phyloP scores from a whole-genome alignment of 2,113 vertebrate genomes.

The Eleginops maclovinus region DNA sequence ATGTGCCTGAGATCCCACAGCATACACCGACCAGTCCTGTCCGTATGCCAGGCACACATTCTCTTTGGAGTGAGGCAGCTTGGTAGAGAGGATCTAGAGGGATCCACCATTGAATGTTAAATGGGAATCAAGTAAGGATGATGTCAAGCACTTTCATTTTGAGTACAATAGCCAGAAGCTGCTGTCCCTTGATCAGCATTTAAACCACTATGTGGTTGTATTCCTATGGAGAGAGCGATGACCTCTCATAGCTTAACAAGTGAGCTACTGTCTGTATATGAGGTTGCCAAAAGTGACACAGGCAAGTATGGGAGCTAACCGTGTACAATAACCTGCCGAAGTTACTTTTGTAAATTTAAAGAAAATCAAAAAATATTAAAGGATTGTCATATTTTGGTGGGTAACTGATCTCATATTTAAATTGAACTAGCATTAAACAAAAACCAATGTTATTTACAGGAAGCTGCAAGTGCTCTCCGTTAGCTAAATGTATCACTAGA shows the following conservation, averaged over 20 bases:
- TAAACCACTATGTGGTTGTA: too few relatives aligned
- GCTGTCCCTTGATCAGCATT: too few relatives aligned
- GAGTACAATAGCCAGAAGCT: neutral
- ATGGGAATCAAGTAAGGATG: neutral
- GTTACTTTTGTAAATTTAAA: too few relatives aligned
- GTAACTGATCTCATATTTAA: neutral
- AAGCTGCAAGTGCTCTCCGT: neutral
- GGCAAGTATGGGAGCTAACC: too few relatives aligned
- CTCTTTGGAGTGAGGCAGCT: constrained; percentile 97
- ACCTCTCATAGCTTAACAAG: too few relatives aligned
- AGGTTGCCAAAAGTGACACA: too few relatives aligned
- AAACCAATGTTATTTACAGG: neutral
- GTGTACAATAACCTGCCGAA: too few relatives aligned
- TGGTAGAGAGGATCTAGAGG: constrained; percentile 92
- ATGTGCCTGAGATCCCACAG: constrained; percentile 97
- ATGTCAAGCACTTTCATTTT: neutral
- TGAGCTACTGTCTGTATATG: too few relatives aligned
- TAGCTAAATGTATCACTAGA: neutral
- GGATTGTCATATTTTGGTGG: neutral
- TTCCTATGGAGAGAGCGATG: too few relatives aligned
- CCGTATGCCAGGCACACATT: constrained; percentile 98
- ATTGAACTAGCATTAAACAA: neutral
- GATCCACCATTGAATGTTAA: neutral
- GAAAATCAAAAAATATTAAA: neutral
- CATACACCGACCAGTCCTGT: constrained; percentile 97